Evolutionary conservation across 2,888 invertebrate genomes (phyloP).

Genomic region (Zeuzera pyrina): DNA sequence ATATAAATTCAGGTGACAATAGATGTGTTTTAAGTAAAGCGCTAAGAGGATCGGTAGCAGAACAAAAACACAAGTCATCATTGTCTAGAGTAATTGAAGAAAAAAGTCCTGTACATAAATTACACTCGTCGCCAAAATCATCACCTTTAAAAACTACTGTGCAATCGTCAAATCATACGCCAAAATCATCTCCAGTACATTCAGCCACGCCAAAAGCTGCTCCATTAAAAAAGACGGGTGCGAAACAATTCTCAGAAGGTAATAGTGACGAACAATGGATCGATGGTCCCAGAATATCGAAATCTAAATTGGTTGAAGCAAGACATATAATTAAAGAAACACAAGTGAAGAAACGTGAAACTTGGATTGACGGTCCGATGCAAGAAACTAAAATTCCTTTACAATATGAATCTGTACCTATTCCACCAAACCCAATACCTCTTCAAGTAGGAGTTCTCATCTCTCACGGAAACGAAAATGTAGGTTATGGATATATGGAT

Average conservation of each 20-base stretch:
- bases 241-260: constrained; percentile 57
- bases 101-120: constrained; percentile 74
- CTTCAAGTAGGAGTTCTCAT: constrained; percentile 57
- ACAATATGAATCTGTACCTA: constrained; percentile 70
- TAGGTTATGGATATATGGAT: constrained; percentile 92
- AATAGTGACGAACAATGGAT: constrained; percentile 95
- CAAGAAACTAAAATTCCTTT: constrained; percentile 71
- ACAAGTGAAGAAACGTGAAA: constrained; percentile 86
- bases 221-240: constrained; percentile 56
- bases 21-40: constrained; percentile 87
- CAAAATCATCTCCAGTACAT: constrained; percentile 69
- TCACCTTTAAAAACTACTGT: constrained; percentile 63
- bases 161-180: constrained; percentile 50
- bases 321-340: constrained; percentile 85
- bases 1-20: constrained; percentile 88
- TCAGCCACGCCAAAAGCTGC: constrained; percentile 67
- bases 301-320: constrained; percentile 86
- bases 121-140: constrained; percentile 73
- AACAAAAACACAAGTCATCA: constrained; percentile 70
- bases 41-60: constrained; percentile 83
- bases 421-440: constrained; percentile 67
- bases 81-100: constrained; percentile 71
- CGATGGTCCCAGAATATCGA: constrained; percentile 93
- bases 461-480: constrained; percentile 58
- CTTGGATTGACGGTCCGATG: constrained; percentile 97